Base-by-base conservation (phyloP, 92 coral and sea anemone genomes). In the Porites rus region DNA sequence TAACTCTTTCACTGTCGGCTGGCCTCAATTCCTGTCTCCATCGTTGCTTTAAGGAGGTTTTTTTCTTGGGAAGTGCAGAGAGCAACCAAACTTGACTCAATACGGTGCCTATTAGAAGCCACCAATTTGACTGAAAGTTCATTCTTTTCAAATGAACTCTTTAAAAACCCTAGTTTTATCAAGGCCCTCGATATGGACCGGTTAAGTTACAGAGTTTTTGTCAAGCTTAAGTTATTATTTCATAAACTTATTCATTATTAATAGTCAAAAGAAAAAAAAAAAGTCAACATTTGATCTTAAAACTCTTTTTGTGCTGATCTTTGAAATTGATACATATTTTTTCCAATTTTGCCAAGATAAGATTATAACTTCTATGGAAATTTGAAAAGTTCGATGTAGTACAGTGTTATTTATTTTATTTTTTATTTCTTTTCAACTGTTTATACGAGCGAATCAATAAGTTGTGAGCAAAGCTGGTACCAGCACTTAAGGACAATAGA, bases 151-250 rank as follows among this genome's bases (percentile, higher is more conserved):
- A 81, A 24, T 73, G 79, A 80, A 75, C 79, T 31, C 10, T 22
- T 46, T 7, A 20, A 77, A 83, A 63, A 72, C 31, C 87, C 71
- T 59, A 60, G 9, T 72, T 46, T 61, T 59, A 24, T 46, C 80
- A 16, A 73, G 65, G 53, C 80, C 79, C 58, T 43, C 68, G 18
- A 11, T 56, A 56, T 61, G 22, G n/a, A 71, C 56, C 65, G 76
- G 67, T 72, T 76, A 80, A 67, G 72, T 73, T 72, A 73, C 77
- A 82, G 81, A 82, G 73, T 16, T 78, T 81, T 87, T 91, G 73
- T 69, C 80, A 63, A 84, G 69, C 71, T 9, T 53, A 51, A 72
- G 89, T 91, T 85, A 94, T 90, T 93, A 93, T 93, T 94, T 92
- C 78, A 92, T 92, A 72, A 24, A 72, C 77, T 87, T 69, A 78